phyloP scores from a whole-genome alignment of 2,888 invertebrate species.

The Hyles lineata region DNA sequence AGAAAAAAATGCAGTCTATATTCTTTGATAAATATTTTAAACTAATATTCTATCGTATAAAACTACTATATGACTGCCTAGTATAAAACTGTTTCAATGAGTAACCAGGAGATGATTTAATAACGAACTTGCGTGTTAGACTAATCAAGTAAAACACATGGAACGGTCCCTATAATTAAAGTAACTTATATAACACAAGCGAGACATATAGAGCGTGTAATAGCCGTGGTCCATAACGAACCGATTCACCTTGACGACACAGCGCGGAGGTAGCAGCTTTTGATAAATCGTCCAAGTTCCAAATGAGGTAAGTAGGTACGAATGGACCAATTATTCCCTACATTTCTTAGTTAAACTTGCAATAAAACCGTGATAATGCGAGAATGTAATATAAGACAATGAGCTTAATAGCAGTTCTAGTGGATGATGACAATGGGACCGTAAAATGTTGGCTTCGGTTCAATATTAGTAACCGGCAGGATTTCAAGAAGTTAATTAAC shows the following conservation, averaged over 20 bases:
- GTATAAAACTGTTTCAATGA: not conserved
- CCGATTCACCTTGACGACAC: constrained; percentile 55
- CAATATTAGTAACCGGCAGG: constrained; percentile 5
- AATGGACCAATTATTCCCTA: not conserved
- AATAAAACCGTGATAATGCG: not conserved
- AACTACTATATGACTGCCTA: no score
- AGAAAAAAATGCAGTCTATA: no score
- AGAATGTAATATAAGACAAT: not conserved
- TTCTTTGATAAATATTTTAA: no score
- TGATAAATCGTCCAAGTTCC: constrained; percentile 28
- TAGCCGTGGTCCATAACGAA: constrained; percentile 40
- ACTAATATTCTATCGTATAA: no score
- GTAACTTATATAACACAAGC: constrained; percentile 8
- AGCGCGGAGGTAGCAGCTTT: constrained; percentile 36
- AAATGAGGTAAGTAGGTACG: not conserved
- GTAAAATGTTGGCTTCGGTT: constrained; percentile 8
- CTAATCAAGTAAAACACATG: not conserved
- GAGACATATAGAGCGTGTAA: constrained; percentile 25
- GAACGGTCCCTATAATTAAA: not conserved
- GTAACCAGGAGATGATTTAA: not conserved
- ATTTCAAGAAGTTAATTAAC: constrained; percentile 19
- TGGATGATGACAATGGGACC: not conserved
- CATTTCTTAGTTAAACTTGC: not conserved
- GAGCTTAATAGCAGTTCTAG: not conserved
- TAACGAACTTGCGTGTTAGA: not conserved